phyloP scores from a whole-genome alignment of 2,888 invertebrate species.

The Drosophila parthenogenetica region DNA sequence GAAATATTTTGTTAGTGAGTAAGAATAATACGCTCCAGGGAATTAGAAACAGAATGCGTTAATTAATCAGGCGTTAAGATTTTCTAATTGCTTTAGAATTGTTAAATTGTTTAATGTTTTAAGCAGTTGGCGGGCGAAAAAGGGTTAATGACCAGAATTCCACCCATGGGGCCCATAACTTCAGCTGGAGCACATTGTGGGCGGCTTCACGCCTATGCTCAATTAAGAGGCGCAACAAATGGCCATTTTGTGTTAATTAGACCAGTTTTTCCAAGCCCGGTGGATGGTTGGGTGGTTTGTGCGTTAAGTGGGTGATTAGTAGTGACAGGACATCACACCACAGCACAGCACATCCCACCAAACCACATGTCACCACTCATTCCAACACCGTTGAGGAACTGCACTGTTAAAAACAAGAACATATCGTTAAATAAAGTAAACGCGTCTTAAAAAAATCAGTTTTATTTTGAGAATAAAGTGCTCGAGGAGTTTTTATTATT shows the following conservation, averaged over 20 bases:
- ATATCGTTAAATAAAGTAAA: too few relatives aligned
- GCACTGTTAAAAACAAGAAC: too few relatives aligned
- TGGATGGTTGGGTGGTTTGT: neutral
- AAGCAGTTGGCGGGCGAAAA: slow-evolving; percentile 65
- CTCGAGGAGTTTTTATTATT: too few relatives aligned
- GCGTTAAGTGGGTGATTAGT: slow-evolving; percentile 45
- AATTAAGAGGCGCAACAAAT: slow-evolving; percentile 73
- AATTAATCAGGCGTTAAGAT: slow-evolving; percentile 61
- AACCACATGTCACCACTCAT: neutral
- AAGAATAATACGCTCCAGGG: too few relatives aligned
- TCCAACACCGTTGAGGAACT: too few relatives aligned
- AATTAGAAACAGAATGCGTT: slow-evolving; percentile 45
- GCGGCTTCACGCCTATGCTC: slow-evolving; percentile 20
- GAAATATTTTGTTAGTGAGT: too few relatives aligned
- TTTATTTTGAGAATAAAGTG: too few relatives aligned
- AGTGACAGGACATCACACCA: slow-evolving; percentile 34
- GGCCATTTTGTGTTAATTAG: slow-evolving; percentile 70
- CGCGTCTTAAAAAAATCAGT: too few relatives aligned
- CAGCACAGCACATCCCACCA: slow-evolving; percentile 15
- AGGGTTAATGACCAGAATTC: slow-evolving; percentile 64
- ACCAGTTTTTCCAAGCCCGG: slow-evolving; percentile 1
- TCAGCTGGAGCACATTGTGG: slow-evolving; percentile 8
- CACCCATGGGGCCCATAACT: slow-evolving; percentile 49
- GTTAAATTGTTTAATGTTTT: slow-evolving; percentile 68
- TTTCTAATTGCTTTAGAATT: slow-evolving; percentile 73